phyloP scores from a whole-genome alignment of 2,797 vertebrate species.

The Tenualosa ilisha region DNA sequence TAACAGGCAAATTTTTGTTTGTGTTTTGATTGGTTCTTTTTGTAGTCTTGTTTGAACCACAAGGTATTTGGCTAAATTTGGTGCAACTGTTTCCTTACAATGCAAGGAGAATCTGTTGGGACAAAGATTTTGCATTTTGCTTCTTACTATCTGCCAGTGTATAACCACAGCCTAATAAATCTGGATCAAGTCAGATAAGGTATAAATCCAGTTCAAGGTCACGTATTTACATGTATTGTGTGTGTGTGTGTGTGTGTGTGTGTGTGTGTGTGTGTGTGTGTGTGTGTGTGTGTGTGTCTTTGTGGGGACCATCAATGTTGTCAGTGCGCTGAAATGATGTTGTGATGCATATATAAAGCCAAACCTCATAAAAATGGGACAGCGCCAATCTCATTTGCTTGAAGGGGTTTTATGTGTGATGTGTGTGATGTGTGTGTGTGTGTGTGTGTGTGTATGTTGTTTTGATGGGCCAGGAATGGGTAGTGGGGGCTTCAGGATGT shows the following conservation, averaged over 20 bases:
- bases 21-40: neutral
- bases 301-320: neutral
- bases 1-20: neutral
- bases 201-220: neutral
- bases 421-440: neutral
- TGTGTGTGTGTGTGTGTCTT: neutral
- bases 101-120: neutral
- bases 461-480: neutral
- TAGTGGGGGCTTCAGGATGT: neutral
- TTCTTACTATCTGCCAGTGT: neutral
- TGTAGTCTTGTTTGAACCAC: neutral
- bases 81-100: neutral
- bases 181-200: neutral
- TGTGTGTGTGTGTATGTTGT: neutral
- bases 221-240: neutral
- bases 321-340: neutral
- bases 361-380: conserved; percentile 10
- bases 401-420: neutral
- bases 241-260: neutral
- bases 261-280: neutral
- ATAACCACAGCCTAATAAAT: too few relatives aligned
- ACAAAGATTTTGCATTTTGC: neutral
- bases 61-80: too few relatives aligned
- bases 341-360: neutral
- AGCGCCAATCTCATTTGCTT: neutral